These are phyloP conservation scores for Galaxias olidus DNA, from an alignment of 2,797 vertebrate genomes.

Conservation along the genomic window DNA sequence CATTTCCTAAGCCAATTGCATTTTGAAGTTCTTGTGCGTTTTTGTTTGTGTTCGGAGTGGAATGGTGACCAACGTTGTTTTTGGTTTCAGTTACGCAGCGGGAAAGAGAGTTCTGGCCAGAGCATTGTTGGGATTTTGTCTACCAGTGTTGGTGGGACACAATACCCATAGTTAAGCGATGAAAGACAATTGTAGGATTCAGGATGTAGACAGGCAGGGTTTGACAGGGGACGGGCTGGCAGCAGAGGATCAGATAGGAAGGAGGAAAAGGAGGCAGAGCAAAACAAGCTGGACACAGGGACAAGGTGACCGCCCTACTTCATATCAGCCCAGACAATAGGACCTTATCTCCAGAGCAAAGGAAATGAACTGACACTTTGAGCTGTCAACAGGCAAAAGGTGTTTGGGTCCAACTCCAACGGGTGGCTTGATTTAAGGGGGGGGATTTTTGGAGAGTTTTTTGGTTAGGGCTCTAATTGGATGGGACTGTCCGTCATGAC, in stretches of 20 bases:
- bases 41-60: too few species aligned
- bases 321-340: conserved; percentile 7
- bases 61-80: too few species aligned
- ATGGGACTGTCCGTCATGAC: too few species aligned
- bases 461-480: too few species aligned
- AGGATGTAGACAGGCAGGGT: conserved; percentile 33
- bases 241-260: conserved; percentile 28
- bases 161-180: conserved; percentile 11
- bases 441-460: too few species aligned
- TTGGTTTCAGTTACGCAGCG: too few species aligned
- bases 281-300: neutral
- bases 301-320: neutral
- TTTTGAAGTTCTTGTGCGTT: too few species aligned
- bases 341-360: conserved; percentile 13
- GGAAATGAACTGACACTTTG: conserved; percentile 15
- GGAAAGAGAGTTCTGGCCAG: neutral
- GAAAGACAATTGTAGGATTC: conserved; percentile 50
- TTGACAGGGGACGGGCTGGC: conserved; percentile 15
- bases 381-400: conserved; percentile 19
- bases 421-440: too few species aligned
- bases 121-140: neutral
- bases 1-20: too few species aligned
- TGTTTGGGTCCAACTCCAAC: conserved; percentile 20
- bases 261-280: neutral
- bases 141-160: conserved; percentile 3